A percentile compares a stretch with the other conserved stretches of the same genome.
phyloP scores from a whole-genome alignment of 1,140 invertebrate genomes.

The Berghia stephanieae region DNA sequence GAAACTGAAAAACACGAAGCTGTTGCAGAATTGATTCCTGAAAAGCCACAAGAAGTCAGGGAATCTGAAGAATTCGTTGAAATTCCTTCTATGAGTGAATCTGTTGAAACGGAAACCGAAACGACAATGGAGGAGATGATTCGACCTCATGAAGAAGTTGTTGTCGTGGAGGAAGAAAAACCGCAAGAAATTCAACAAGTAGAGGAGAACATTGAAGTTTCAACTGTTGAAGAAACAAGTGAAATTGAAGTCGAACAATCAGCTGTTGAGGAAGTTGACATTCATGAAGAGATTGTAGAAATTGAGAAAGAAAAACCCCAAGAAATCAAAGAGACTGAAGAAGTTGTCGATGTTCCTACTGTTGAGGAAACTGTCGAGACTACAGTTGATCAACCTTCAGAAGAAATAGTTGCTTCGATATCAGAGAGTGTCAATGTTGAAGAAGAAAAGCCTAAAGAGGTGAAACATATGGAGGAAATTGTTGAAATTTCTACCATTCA shows the following conservation, averaged over 20 bases:
- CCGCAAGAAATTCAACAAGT: too few relatives aligned
- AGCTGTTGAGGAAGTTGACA: conserved; percentile 28
- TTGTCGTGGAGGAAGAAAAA: too few relatives aligned
- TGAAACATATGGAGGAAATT: conserved; percentile 20
- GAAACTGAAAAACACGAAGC: too few relatives aligned
- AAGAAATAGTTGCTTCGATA: conserved; percentile 30
- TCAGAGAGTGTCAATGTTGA: conserved; percentile 26
- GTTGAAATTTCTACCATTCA: conserved; percentile 18
- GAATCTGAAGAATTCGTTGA: too few relatives aligned
- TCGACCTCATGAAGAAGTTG: too few relatives aligned
- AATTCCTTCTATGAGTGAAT: too few relatives aligned
- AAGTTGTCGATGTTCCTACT: conserved; percentile 29
- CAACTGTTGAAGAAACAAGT: conserved; percentile 14
- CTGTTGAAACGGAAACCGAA: too few relatives aligned
- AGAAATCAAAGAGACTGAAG: conserved; percentile 31
- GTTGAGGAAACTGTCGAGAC: conserved; percentile 34
- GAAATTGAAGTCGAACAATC: conserved; percentile 31
- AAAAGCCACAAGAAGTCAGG: too few relatives aligned
- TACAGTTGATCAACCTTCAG: conserved; percentile 26
- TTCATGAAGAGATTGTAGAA: conserved; percentile 33
- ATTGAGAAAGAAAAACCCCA: conserved; percentile 32
- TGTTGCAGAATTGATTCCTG: too few relatives aligned
- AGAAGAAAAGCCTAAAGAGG: conserved; percentile 30
- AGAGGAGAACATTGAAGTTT: too few relatives aligned
- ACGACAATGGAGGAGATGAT: too few relatives aligned